Base-by-base conservation (phyloP, 2,888 invertebrate genomes). In the Nasonovia ribisnigri region DNA sequence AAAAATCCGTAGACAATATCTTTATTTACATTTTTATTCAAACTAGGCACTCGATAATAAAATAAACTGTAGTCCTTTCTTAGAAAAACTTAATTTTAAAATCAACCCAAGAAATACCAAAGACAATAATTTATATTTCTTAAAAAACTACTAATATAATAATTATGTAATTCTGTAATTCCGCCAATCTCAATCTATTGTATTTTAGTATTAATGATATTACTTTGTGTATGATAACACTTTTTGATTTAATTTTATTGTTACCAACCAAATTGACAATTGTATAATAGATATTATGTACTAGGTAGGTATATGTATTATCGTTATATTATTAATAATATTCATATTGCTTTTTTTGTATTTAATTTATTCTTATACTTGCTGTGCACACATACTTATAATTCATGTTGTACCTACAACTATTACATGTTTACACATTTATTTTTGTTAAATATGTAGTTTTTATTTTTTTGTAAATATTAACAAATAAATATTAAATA, bases 41-140 rank as follows among this genome's bases (percentile, higher is more conserved):
- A 88, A 88, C 54, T 54, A 36, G 43, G 43, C 5, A 43, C 54
- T 54, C 24, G 16, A 88, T 57, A 42, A 89, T 89, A 89, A 60
- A 89, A 89, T 89, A 57, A 0, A 60, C 29, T 90, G 46, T 67
- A 46, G 46, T 4, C 5, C 67, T 26, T 67, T 46, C 60, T 43
- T 46, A 90, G n/a, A 90, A 43, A 90, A 90, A 67, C 3, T 90
- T n/a, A 88, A 54, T 42, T 88, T 88, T 36, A 51, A 51, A 88
- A 51, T 16, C 2, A 90, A 60, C n/a, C 43, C 16, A 11, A 90
- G 60, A 43, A 67, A 46, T 13, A 90, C 46, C 46, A 90, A 1
- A 11, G 29, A 90, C 57, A 43, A 43, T 90, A 90, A 90, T 5
- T n/a, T 67, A 60, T 60, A 67, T 90, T 90, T 60, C 16, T 46